Percentiles rank a stretch among this genome's conserved stretches.
phyloP scores from a whole-genome alignment of 2,113 vertebrate genomes.

The Paramormyrops kingsleyae region DNA sequence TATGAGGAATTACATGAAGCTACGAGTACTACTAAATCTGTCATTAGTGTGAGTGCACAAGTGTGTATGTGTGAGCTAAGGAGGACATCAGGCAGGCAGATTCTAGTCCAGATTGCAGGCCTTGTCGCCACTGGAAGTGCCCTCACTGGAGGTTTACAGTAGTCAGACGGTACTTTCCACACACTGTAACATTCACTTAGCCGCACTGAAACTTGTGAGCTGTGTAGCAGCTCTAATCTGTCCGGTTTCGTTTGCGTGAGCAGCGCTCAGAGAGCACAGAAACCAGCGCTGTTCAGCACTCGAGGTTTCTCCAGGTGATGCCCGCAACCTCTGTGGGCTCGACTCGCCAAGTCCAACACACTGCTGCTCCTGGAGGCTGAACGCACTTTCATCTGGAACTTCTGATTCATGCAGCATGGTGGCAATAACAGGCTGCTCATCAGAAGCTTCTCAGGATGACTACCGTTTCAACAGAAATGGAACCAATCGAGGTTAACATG shows the following conservation, averaged over 20 bases:
- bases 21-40: background rate
- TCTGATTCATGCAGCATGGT: background rate
- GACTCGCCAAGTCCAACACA: background rate
- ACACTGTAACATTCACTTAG: slow-evolving; percentile 2
- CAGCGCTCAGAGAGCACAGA: background rate
- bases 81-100: background rate
- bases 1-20: background rate
- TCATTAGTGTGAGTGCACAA: background rate
- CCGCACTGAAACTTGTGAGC: background rate
- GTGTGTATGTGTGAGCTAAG: background rate
- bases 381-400: background rate
- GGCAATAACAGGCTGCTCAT: background rate
- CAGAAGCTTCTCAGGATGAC: background rate
- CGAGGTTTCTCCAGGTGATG: background rate
- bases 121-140: slow-evolving; percentile 1
- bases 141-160: background rate
- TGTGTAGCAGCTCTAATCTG: background rate
- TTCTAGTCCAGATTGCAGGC: background rate
- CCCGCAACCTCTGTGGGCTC: background rate
- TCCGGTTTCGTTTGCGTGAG: background rate
- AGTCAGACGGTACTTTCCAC: slow-evolving; percentile 22
- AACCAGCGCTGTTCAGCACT: background rate
- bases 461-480: background rate
- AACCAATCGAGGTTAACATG: background rate
- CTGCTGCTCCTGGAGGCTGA: background rate